Evolutionary conservation across 2,797 vertebrate species (phyloP).

Genomic region (Harpagifer antarcticus): DNA sequence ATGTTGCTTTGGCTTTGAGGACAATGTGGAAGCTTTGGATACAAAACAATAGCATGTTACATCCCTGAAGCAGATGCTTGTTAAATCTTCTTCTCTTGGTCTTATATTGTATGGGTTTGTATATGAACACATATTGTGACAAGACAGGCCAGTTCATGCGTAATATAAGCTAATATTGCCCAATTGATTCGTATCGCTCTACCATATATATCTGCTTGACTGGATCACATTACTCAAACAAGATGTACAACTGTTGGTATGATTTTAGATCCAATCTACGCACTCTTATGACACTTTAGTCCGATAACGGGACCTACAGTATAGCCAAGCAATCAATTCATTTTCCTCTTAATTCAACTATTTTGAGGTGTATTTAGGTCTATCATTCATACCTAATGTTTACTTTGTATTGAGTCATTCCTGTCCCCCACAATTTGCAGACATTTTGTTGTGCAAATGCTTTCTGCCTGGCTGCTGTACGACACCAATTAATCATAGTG

Average conservation of each 20-base stretch:
- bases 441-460: not conserved
- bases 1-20: not conserved
- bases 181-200: not conserved
- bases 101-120: not conserved
- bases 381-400: not conserved
- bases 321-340: no score
- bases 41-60: no score
- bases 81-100: not conserved
- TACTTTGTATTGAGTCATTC: not conserved
- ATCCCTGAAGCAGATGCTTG: not conserved
- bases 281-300: no score
- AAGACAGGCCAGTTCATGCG: not conserved
- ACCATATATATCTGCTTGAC: not conserved
- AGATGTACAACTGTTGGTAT: not conserved
- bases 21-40: not conserved
- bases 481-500: constrained; percentile 4
- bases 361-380: no score
- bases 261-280: not conserved
- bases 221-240: not conserved
- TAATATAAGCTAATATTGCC: not conserved
- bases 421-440: not conserved
- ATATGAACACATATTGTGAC: not conserved
- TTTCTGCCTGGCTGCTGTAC: not conserved
- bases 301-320: no score
- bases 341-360: no score